Evolutionary conservation across 2,797 vertebrate genomes (phyloP), one percentile per base, ranked within the genome.

Genomic region (Arrhamphus sclerolepis): DNA sequence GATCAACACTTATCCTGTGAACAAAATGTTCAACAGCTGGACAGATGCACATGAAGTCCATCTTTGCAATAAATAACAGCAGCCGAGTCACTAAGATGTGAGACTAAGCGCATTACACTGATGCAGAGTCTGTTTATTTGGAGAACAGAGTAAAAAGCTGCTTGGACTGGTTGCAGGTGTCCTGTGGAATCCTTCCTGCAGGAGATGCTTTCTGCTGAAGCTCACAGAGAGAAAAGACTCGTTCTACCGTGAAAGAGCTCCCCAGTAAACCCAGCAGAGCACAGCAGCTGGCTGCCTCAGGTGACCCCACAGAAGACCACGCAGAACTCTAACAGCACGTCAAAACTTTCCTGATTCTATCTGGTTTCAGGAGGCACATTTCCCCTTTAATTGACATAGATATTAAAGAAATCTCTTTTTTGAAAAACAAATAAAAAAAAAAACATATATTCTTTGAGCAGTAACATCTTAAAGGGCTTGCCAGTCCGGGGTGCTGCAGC

Each of bases 111-210:
- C 1, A 11, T 4, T 16, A 13, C 4, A 16, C 34, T 5, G 13
- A 14, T 38, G 14, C 34, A 38, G 3, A 46, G 17, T 0, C 22
- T 3, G 4, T 7, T 5, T 5, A 22, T 14, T 53, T 16, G 18
- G 5, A 47, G 17, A 41, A 11, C 5, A 14, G 17, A 51, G 20
- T 51, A 5, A 60, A 65, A 59, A 44, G 7, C 2, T 2, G 1
- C 19, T 28, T 24, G 70, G 55, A 18, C 39, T 58, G 20, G 20
- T 56, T 54, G 22, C 83, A 99, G 97, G 97, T 6, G 96, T 98
- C 82, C 89, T 99, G 57, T 99, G 97, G 97, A 99, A 99, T 78
- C 89, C 98, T 69, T 98, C 97, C 21, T 99, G 97, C 76, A 99
- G 89, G 94, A 97, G 59, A 95, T 93, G 56, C 82, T 98, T 82